Conservation (phyloP, 2,888 invertebrate genomes). For the Cephus rjabovi region DNA sequence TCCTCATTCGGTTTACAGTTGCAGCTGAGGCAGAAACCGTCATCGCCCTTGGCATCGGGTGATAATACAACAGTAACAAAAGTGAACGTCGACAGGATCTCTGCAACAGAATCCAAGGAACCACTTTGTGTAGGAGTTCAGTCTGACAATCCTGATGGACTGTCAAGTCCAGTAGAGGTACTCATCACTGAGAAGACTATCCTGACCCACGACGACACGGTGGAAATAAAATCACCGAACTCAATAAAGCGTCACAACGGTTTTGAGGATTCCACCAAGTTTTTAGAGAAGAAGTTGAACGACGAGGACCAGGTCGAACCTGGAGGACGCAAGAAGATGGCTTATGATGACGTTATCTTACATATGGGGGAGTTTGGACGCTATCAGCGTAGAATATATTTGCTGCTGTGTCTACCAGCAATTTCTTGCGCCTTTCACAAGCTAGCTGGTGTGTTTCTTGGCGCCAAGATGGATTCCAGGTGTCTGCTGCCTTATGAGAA, state of each 20-base stretch:
- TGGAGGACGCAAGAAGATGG: conserved; percentile 67
- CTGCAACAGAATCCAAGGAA: conserved; percentile 11
- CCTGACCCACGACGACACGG: background rate
- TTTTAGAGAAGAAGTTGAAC: background rate
- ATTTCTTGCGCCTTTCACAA: conserved; percentile 81
- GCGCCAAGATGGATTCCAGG: conserved; percentile 75
- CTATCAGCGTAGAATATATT: conserved; percentile 77
- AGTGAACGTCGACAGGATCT: background rate
- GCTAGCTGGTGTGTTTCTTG: conserved; percentile 77
- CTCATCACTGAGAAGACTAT: background rate
- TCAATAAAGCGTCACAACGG: background rate
- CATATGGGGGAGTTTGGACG: conserved; percentile 78
- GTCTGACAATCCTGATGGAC: background rate
- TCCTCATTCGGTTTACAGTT: background rate
- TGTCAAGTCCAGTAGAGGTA: background rate
- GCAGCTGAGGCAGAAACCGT: background rate
- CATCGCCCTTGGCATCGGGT: background rate
- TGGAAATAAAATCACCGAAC: background rate
- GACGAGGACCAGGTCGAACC: background rate
- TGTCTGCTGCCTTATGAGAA: conserved; percentile 73
- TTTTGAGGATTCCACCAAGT: background rate
- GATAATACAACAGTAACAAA: background rate
- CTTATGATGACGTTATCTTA: conserved; percentile 77
- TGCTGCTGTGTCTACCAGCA: conserved; percentile 77
- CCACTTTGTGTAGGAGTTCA: background rate